Conservation (phyloP, 2,797 vertebrate species). For the Anisognathus igniventris region DNA sequence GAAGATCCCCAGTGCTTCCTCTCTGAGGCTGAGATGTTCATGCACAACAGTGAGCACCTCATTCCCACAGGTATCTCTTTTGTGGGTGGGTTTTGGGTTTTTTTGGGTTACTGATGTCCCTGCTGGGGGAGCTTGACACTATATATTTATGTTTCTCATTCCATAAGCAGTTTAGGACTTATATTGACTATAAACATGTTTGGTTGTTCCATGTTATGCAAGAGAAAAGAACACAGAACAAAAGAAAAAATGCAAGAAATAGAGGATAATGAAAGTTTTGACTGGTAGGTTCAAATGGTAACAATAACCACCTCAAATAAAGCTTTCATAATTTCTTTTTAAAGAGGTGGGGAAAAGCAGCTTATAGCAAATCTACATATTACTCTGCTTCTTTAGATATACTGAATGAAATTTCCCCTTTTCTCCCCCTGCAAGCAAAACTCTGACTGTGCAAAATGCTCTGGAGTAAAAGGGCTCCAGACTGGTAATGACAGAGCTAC, state of each 20-base stretch:
- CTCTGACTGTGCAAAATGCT: neutral
- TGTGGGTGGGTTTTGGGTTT: neutral
- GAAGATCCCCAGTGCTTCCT: neutral
- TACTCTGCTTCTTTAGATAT: neutral
- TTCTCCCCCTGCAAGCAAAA: neutral
- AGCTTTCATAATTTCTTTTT: neutral
- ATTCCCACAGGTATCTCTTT: neutral
- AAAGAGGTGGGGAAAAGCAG: neutral
- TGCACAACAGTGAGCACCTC: neutral
- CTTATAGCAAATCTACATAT: neutral
- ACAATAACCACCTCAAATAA: neutral
- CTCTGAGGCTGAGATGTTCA: neutral
- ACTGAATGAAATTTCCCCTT: neutral
- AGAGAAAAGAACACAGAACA: neutral
- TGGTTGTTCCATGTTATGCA: neutral
- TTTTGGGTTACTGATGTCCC: neutral
- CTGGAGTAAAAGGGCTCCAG: neutral
- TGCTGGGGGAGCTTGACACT: neutral
- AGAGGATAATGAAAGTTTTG: neutral
- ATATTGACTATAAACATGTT: neutral
- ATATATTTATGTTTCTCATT: neutral
- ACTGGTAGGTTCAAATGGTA: neutral
- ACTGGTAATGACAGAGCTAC: neutral
- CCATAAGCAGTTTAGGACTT: neutral
- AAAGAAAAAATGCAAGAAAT: neutral